Conservation (phyloP, 2,797 vertebrate species). For the Pangasius macronema region DNA sequence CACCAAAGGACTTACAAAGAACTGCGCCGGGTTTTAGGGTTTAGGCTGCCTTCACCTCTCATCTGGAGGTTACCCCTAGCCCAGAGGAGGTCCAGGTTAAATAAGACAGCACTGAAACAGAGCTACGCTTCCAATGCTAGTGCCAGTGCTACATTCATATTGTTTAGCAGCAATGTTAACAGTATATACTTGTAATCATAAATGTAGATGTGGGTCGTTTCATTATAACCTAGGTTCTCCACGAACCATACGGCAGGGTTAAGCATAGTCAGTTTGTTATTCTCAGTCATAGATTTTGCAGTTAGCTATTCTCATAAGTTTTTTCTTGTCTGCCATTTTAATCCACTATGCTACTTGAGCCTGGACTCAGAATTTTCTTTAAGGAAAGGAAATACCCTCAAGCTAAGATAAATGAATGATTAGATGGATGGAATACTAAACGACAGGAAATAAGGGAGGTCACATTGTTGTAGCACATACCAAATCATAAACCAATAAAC, state of each 20-base stretch:
- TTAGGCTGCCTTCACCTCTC: background rate
- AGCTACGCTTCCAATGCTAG: background rate
- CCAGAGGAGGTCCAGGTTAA: slow-evolving; percentile 16
- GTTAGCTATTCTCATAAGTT: background rate
- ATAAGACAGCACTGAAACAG: background rate
- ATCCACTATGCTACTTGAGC: background rate
- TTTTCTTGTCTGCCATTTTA: background rate
- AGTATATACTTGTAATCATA: background rate
- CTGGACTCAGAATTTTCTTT: background rate
- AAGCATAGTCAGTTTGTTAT: background rate
- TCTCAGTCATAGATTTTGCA: background rate
- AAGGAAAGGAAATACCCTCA: background rate
- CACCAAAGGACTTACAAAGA: slow-evolving; percentile 21
- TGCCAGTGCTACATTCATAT: background rate
- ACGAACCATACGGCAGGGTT: background rate
- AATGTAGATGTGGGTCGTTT: background rate
- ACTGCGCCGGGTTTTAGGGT: slow-evolving; percentile 10
- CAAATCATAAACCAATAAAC: background rate
- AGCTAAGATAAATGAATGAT: background rate
- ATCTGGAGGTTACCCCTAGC: slow-evolving; percentile 15
- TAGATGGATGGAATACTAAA: background rate
- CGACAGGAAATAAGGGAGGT: background rate
- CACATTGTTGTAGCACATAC: background rate
- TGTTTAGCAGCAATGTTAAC: background rate
- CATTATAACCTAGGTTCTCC: background rate